Evolutionary conservation across 2,797 vertebrate species (phyloP).

Genomic region (Champsocephalus gunnari): DNA sequence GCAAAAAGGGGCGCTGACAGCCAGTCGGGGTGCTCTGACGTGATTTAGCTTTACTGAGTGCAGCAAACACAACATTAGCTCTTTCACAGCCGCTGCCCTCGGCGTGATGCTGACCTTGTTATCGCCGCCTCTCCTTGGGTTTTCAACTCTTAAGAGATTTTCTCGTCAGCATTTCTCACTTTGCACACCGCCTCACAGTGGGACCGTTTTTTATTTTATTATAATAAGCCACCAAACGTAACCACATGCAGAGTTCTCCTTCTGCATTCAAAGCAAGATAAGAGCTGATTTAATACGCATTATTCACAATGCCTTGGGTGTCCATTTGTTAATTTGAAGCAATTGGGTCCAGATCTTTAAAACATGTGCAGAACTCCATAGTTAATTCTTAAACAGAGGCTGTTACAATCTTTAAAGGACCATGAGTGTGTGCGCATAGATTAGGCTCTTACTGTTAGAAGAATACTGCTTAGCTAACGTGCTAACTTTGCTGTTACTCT

Average conservation of each 20-base stretch:
- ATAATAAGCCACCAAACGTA: not conserved
- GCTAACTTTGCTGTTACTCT: conserved; percentile 1
- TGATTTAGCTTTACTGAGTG: conserved; percentile 38
- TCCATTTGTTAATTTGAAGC: conserved; percentile 57
- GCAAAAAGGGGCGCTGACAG: conserved; percentile 34
- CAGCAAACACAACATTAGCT: conserved; percentile 41
- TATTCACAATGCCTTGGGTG: conserved; percentile 49
- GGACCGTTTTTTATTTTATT: not conserved
- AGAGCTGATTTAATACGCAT: not conserved
- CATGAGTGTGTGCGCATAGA: conserved; percentile 37
- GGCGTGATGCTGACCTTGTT: conserved; percentile 62
- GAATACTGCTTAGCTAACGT: not conserved
- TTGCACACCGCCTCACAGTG: conserved; percentile 34
- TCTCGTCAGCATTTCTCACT: conserved; percentile 64
- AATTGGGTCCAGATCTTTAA: conserved; percentile 62
- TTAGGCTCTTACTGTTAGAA: conserved; percentile 12
- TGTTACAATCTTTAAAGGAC: conserved; percentile 48
- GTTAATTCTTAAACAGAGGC: conserved; percentile 30
- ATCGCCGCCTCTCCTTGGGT: conserved; percentile 18
- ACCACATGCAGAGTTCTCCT: not conserved
- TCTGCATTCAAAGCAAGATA: conserved; percentile 13
- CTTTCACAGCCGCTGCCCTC: conserved; percentile 21
- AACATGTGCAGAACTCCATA: conserved; percentile 33
- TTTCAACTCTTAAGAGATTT: conserved; percentile 18
- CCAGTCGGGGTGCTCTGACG: conserved; percentile 8